Conservation (phyloP, 1,140 invertebrate genomes). For the Halictus rubicundus region DNA sequence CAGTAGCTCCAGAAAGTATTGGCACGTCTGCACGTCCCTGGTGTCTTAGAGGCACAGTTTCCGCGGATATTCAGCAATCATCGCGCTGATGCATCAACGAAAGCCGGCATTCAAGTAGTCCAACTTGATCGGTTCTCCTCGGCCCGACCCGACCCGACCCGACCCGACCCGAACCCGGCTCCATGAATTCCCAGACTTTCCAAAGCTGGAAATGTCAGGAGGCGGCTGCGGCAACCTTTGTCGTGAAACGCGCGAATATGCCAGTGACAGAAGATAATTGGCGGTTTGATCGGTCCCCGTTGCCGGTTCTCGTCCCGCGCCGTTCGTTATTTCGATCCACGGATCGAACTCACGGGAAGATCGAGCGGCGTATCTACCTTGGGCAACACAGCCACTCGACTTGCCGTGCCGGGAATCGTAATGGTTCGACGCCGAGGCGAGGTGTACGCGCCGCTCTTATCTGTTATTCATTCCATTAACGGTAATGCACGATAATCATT, state of each 20-base stretch:
- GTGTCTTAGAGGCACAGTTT: too few relatives aligned
- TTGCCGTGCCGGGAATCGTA: too few relatives aligned
- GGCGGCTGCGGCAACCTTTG: slow-evolving; percentile 37
- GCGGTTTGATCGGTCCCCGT: slow-evolving; percentile 6
- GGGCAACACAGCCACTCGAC: too few relatives aligned
- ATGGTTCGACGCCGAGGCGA: too few relatives aligned
- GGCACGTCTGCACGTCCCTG: too few relatives aligned
- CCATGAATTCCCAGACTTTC: slow-evolving; percentile 27
- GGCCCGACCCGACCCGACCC: not conserved
- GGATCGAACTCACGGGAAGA: not conserved
- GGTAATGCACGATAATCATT: too few relatives aligned
- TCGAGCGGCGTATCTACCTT: not conserved
- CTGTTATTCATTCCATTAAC: too few relatives aligned
- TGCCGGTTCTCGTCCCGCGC: not conserved
- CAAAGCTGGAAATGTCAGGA: slow-evolving; percentile 43
- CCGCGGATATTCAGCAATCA: too few relatives aligned
- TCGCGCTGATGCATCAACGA: too few relatives aligned
- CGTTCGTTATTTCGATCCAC: not conserved
- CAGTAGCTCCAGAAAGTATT: too few relatives aligned
- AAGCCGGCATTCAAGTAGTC: slow-evolving; percentile 36
- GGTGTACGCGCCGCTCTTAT: too few relatives aligned
- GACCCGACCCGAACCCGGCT: not conserved
- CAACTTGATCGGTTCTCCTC: not conserved
- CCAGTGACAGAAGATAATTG: slow-evolving; percentile 33
- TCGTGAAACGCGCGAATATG: slow-evolving; percentile 8